Evolutionary conservation across 2,797 vertebrate genomes (phyloP), one percentile per base, ranked within the genome.

Genomic region (Lutjanus argentimaculatus): DNA sequence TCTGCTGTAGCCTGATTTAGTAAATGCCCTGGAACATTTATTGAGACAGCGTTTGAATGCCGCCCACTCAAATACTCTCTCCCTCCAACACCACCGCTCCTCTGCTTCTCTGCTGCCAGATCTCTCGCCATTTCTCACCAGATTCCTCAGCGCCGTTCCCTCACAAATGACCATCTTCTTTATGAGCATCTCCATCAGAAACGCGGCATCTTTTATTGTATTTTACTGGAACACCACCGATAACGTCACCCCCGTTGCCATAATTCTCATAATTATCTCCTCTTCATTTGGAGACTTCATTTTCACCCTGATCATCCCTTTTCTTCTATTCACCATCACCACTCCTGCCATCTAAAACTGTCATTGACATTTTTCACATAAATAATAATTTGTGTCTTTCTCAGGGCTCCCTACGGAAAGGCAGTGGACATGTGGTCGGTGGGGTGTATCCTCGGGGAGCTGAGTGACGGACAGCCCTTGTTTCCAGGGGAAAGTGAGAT

Each of bases 371-470:
- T 49, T 7, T 67, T 56, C 15, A 58, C 43, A 36, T 57, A 43
- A 53, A 67, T 74, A 2, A 17, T 48, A 8, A 53, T 61, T 22
- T 42, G 30, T 66, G 17, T 77, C 30, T 53, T 7, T 57, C 67
- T 75, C 83, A 99, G 98, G 84, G 98, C 98, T 88, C 98, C 98
- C 17, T 99, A 99, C 48, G 98, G 98, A 48, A 99, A 99, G 83
- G 97, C 98, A 0, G 98, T 99, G 93, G 98, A 99, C 95, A 99
- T 99, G 98, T 99, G 98, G 98, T 99, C 98, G 0, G 98, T 99
- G 61, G 98, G 98, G 91, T 99, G 98, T 75, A 99, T 99, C 91
- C 96, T 99, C 85, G 98, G 98, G 25, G 98, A 99, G 91, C 96
- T 99, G 90, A 99, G 98, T 64, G 98, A 99, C 0, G 98, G 98